Base-by-base conservation (phyloP, 2,797 vertebrate genomes). In the Phylloscopus collybita region DNA sequence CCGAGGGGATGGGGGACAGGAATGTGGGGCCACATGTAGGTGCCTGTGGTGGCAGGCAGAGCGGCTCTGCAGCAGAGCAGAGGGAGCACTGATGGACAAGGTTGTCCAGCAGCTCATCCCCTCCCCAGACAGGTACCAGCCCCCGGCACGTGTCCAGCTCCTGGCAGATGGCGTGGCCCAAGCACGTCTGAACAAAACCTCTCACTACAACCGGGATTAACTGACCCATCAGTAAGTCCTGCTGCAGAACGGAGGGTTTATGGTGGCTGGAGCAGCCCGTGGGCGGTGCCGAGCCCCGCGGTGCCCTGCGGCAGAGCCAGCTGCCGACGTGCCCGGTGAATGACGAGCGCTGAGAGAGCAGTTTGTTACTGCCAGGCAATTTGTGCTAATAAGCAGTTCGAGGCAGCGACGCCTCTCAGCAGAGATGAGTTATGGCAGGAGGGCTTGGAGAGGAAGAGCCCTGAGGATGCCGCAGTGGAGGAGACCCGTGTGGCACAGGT, bases 121-220 rank as follows among this genome's bases (percentile, higher is more conserved):
- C 5, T 69, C 30, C 60, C 23, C 3, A 0, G 6, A 5, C 0
- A 12, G 51, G 22, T 45, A 54, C 67, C 78, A 69, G 7, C 36
- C 40, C 20, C 7, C 0, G 0, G 36, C 1, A 0, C 1, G 1
- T 1, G 0, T 25, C 89, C 29, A 10, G 30, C 61, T 71, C 57
- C 25, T 5, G 1, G 44, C 0, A 0, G 45, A 21, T 10, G 8
- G 17, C 0, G 0, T 9, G 25, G 54, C 42, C 64, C 72, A 11
- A 10, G 36, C 1, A 1, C 4, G 0, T 18, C 61, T 8, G 73
- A 76, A 29, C 29, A 36, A 90, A 71, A 32, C n/a, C 50, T 67
- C 66, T 60, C 40, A 16, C 25, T 71, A 59, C 29, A n/a, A 36
- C 0, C 11, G 26, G n/a, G 40, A 50, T 57, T 3, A 42, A 9